Percentiles rank a stretch among this genome's conserved stretches.
phyloP scores from a whole-genome alignment of 2,797 vertebrate genomes.

The Lepus townsendii region DNA sequence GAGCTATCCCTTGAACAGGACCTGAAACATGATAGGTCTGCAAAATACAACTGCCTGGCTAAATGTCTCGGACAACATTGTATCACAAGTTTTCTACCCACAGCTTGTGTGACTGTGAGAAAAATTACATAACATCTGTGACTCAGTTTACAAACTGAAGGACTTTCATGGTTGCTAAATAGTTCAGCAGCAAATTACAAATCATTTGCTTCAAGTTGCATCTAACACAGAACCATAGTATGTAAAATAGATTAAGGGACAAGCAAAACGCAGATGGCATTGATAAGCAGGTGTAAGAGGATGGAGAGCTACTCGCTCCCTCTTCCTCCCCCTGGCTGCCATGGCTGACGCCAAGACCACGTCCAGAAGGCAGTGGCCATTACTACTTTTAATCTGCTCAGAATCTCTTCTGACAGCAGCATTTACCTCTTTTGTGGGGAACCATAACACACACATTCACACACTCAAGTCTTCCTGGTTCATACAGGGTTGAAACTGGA shows the following conservation, averaged over 20 bases:
- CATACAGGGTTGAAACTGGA: background rate
- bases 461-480: background rate
- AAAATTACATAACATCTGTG: background rate
- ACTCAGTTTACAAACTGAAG: background rate
- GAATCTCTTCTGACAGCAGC: conserved; percentile 15
- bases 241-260: background rate
- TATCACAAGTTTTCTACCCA: background rate
- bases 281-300: background rate
- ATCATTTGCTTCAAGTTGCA: conserved; percentile 36
- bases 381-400: background rate
- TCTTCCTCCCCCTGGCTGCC: background rate
- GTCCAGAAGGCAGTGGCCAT: background rate
- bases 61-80: background rate
- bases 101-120: conserved; percentile 17
- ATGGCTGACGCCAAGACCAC: background rate
- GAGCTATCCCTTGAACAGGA: background rate
- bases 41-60: background rate
- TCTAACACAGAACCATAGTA: background rate
- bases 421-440: background rate
- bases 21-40: background rate
- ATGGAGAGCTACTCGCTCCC: background rate
- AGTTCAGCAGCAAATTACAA: conserved; percentile 57
- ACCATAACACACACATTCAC: background rate
- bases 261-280: background rate
- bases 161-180: conserved; percentile 36